Evolutionary conservation across 2,888 invertebrate species (phyloP), one percentile per base, ranked within the genome.

Genomic region (Nymphalis c-album): DNA sequence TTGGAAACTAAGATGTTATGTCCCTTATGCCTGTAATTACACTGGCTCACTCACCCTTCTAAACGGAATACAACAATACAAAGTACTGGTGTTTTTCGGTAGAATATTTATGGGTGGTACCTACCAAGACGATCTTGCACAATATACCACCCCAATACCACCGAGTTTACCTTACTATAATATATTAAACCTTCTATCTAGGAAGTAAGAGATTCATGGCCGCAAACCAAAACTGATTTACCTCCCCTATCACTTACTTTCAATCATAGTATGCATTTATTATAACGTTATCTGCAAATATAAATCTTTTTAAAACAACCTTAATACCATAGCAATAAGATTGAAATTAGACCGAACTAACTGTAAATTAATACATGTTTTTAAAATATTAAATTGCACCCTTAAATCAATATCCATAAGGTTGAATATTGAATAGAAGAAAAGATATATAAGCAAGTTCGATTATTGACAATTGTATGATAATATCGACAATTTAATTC

Each of bases 251-350:
- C 67, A 60, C 68, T 73, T 68, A 65, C 73, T 71, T 71, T 70
- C 73, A 66, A 73, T 73, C 69, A 69, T 60, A 62, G 60, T 64
- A 64, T 68, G 48, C 66, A 59, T 68, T 57, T 50, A 68, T 57
- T 50, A 66, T 60, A 68, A 71, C 67, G 48, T 63, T 64, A 63
- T 48, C 57, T 26, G 45, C n/a, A 26, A 31, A 17, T 17, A 26
- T 20, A 16, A 40, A 40, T 40, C 57, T 10, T 35, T 8, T 16
- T 18, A 16, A 26, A 31, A 55, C 7, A 13, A 18, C 55, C 20
- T 35, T 20, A 31, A 22, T 2, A 0, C 8, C 40, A 40, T 57
- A 18, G n/a, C 3, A 7, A 57, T 40, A 57, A 40, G 40, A 40
- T 57, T 10, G 4, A 57, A 35, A 40, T 8, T n/a, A n/a, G 48